These are phyloP conservation scores for Equus przewalskii DNA, from an alignment of 2,113 vertebrate species.

Conservation along the genomic window DNA sequence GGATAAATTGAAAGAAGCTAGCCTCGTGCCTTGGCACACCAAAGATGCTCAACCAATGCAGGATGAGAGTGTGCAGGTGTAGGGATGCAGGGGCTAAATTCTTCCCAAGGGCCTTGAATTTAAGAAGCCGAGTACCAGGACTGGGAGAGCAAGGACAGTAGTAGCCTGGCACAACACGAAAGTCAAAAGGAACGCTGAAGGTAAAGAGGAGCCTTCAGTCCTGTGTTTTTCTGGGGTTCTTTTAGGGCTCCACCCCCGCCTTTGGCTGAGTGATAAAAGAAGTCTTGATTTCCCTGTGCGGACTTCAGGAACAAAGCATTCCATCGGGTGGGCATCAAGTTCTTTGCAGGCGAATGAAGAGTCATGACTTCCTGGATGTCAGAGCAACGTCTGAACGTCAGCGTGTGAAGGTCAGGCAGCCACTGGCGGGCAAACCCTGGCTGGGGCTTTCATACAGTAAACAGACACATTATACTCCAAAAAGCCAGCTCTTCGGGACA, in stretches of 20 bases:
- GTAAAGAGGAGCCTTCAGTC: not conserved
- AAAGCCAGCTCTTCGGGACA: slow-evolving; percentile 54
- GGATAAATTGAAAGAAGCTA: not conserved
- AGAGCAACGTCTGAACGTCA: not conserved
- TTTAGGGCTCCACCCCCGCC: not conserved
- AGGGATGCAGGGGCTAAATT: not conserved
- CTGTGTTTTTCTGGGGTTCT: not conserved
- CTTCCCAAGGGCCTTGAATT: not conserved
- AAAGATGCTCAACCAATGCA: not conserved
- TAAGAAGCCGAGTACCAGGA: not conserved
- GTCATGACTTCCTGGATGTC: slow-evolving; percentile 45
- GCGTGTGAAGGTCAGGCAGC: not conserved
- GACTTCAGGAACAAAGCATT: slow-evolving; percentile 64
- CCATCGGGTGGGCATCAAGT: slow-evolving; percentile 43
- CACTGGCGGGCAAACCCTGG: not conserved
- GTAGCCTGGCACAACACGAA: not conserved
- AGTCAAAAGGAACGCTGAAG: not conserved
- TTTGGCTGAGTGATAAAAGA: slow-evolving; percentile 10
- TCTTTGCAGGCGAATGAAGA: slow-evolving; percentile 16
- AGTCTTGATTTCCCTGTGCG: not conserved
- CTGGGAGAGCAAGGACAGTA: not conserved
- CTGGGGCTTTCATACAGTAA: slow-evolving; percentile 49
- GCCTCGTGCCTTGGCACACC: not conserved
- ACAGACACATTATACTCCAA: slow-evolving; percentile 35
- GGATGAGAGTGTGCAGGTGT: no score